These are phyloP conservation scores for Lepisosteus oculatus DNA, from an alignment of 2,113 vertebrate genomes.

Conservation along the genomic window DNA sequence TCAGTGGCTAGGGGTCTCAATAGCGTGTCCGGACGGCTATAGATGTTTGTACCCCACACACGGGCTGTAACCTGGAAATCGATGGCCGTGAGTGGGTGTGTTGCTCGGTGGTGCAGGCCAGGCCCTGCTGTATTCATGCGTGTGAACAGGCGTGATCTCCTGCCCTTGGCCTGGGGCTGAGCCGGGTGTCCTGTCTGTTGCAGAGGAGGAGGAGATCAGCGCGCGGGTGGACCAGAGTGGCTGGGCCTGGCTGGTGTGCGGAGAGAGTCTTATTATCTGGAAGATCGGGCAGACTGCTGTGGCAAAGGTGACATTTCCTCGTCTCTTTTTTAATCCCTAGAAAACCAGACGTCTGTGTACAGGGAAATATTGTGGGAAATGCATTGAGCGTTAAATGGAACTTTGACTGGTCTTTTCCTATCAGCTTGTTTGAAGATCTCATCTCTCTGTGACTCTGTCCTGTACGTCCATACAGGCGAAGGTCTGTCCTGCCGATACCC, in stretches of 20 bases:
- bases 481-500: no score
- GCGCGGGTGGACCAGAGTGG: slow-evolving; percentile 82
- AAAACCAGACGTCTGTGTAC: neutral
- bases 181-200: slow-evolving; percentile 5
- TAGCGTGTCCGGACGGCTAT: slow-evolving; percentile 1
- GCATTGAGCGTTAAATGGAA: no score
- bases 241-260: slow-evolving; percentile 92
- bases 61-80: neutral
- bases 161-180: neutral
- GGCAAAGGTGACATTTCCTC: slow-evolving; percentile 73
- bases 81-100: neutral
- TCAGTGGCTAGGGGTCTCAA: no score
- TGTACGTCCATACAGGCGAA: no score
- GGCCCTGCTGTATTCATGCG: neutral
- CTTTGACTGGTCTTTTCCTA: no score
- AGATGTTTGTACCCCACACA: neutral
- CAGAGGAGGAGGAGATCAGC: slow-evolving; percentile 78
- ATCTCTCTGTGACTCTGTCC: no score
- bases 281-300: slow-evolving; percentile 83
- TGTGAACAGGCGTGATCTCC: neutral
- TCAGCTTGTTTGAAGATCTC: no score
- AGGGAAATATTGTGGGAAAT: neutral
- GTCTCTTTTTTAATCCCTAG: no score
- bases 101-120: neutral
- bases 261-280: slow-evolving; percentile 87